Conservation (phyloP, 2,888 invertebrate species). For the Bruchidius siliquastri region DNA sequence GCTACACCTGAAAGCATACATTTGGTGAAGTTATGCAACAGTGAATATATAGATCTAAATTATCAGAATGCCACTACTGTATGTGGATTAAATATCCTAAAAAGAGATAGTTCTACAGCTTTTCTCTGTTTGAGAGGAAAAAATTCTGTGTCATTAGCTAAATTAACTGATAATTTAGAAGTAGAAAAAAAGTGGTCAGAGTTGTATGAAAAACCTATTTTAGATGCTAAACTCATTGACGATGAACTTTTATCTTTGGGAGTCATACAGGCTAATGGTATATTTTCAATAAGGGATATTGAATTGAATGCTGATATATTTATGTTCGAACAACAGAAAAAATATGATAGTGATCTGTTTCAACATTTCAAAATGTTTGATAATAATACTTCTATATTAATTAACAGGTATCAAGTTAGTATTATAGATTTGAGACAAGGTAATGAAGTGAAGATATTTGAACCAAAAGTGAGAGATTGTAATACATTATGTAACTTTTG, state of each 20-base stretch:
- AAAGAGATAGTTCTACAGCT: not conserved
- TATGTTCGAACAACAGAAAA: slow-evolving; percentile 1
- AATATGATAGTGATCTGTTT: slow-evolving; percentile 14
- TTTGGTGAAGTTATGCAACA: not conserved
- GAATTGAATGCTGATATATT: slow-evolving; percentile 13
- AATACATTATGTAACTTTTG: slow-evolving; percentile 26
- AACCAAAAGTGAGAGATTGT: slow-evolving; percentile 25
- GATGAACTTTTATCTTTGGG: slow-evolving; percentile 16
- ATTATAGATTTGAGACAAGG: slow-evolving; percentile 19
- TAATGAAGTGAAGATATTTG: slow-evolving; percentile 15
- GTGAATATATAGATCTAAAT: not conserved
- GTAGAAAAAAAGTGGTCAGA: not conserved
- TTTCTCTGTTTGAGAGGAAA: not conserved
- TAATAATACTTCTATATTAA: slow-evolving; percentile 19
- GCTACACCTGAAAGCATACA: slow-evolving; percentile 15
- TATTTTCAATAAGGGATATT: slow-evolving; percentile 21
- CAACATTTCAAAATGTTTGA: slow-evolving; percentile 24
- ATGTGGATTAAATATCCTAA: not conserved
- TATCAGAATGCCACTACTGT: not conserved
- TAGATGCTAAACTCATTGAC: slow-evolving; percentile 25
- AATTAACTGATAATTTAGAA: not conserved
- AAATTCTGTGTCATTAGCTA: not conserved
- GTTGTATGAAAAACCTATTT: slow-evolving; percentile 10
- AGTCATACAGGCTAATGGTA: slow-evolving; percentile 11
- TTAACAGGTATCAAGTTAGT: slow-evolving; percentile 20